These are phyloP conservation scores for Cuniculus paca DNA, from an alignment of 2,797 vertebrate species.

Conservation along the genomic window DNA sequence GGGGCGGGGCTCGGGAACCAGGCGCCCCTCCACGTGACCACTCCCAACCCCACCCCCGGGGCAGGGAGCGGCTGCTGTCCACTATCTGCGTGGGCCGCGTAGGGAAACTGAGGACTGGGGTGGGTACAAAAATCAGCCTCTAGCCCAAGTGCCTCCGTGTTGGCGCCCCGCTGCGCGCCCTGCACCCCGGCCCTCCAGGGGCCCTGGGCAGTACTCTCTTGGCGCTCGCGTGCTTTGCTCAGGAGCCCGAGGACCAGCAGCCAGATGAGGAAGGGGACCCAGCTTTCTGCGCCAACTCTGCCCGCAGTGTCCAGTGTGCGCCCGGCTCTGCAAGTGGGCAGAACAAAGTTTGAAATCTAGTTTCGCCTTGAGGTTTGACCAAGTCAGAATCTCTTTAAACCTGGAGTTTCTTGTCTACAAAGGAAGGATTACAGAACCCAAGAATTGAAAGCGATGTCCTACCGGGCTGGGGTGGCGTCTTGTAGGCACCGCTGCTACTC, in stretches of 20 bases:
- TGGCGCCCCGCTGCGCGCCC: rapidly evolving
- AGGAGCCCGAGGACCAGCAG: not conserved
- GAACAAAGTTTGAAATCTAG: not conserved
- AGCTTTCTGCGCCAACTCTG: not conserved
- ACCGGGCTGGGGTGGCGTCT: not conserved
- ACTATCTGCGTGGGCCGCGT: rapidly evolving
- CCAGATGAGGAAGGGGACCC: too few species aligned
- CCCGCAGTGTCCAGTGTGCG: not conserved
- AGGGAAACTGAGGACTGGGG: not conserved
- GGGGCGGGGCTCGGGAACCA: not conserved
- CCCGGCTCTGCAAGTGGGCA: not conserved
- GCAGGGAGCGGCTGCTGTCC: not conserved
- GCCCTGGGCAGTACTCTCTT: not conserved
- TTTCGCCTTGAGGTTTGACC: not conserved
- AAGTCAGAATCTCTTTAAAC: not conserved
- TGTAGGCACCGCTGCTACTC: not conserved
- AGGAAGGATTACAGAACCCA: not conserved
- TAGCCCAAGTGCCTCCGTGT: not conserved
- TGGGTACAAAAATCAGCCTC: not conserved
- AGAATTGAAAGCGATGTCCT: not conserved
- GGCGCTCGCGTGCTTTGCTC: not conserved
- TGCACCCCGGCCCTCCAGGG: not conserved
- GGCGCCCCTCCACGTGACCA: constrained; percentile 68
- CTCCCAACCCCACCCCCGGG: constrained; percentile 13
- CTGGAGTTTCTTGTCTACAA: not conserved